These are phyloP conservation scores for Tanypteryx hageni DNA, from an alignment of 2,888 invertebrate species.

Conservation along the genomic window DNA sequence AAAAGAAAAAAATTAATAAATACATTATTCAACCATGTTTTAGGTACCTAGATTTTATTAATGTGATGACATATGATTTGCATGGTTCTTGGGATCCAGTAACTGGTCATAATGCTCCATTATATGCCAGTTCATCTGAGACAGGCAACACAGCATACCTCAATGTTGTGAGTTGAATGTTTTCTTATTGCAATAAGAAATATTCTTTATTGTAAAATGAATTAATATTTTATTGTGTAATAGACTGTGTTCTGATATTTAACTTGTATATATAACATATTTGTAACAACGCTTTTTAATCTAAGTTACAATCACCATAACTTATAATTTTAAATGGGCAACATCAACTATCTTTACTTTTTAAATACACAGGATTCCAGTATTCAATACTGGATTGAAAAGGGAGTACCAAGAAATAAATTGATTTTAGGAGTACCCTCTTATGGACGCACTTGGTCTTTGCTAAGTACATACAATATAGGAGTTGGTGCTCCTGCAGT, in stretches of 20 bases:
- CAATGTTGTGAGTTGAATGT: background rate
- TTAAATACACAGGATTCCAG: constrained; percentile 67
- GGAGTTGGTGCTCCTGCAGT: constrained; percentile 65
- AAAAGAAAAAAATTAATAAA: no score
- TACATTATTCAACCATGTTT: background rate
- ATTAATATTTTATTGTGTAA: no score
- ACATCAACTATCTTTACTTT: no score
- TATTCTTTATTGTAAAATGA: no score
- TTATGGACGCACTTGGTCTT: constrained; percentile 64
- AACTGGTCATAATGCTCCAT: constrained; percentile 83
- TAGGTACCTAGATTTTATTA: constrained; percentile 81
- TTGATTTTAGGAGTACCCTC: constrained; percentile 64
- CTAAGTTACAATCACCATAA: no score
- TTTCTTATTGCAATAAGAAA: no score
- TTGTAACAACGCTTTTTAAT: no score
- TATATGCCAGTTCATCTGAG: constrained; percentile 75
- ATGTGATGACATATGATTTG: constrained; percentile 86
- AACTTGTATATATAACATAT: no score
- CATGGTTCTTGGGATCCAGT: constrained; percentile 82
- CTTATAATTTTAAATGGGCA: no score
- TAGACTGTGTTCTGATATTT: no score
- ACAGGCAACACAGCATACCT: constrained; percentile 64
- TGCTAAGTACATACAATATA: background rate
- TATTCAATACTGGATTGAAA: constrained; percentile 62
- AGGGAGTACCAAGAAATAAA: constrained; percentile 64